Evolutionary conservation across 2,888 invertebrate genomes (phyloP).

Genomic region (Saturnia pavonia): DNA sequence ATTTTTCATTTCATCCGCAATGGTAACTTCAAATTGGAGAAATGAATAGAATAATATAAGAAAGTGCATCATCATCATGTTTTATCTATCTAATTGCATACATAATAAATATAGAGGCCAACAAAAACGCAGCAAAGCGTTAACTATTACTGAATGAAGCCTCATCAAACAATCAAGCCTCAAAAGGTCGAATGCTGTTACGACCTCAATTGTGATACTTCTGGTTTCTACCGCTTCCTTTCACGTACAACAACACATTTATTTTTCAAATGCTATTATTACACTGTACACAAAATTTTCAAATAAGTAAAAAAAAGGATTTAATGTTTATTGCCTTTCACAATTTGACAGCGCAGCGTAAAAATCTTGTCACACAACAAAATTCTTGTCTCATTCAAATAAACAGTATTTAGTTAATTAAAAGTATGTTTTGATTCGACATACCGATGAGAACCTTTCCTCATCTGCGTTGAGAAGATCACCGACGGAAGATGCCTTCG

Average conservation of each 20-base stretch:
- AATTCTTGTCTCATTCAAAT: conserved; percentile 8
- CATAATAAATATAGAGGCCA: conserved; percentile 4
- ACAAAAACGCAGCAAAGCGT: conserved; percentile 18
- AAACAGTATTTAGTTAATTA: conserved; percentile 16
- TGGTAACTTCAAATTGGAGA: not conserved
- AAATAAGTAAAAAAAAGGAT: not conserved
- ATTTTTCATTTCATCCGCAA: not conserved
- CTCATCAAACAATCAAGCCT: conserved; percentile 21
- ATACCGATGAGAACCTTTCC: conserved; percentile 67
- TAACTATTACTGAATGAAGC: conserved; percentile 22
- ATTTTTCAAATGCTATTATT: not conserved
- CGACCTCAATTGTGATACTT: conserved; percentile 34
- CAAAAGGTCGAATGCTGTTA: conserved; percentile 31
- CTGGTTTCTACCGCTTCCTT: conserved; percentile 33
- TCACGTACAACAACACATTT: conserved; percentile 20
- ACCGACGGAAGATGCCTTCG: conserved; percentile 76
- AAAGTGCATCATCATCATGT: not conserved
- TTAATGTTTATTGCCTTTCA: not conserved
- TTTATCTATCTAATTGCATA: not conserved
- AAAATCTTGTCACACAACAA: not conserved
- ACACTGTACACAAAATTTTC: not conserved
- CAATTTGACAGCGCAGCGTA: not conserved
- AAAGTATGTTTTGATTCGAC: conserved; percentile 29
- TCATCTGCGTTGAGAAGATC: conserved; percentile 75
- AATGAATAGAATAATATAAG: not conserved